These are phyloP conservation scores for Lagodon rhomboides DNA, from an alignment of 2,797 vertebrate genomes.

Conservation along the genomic window DNA sequence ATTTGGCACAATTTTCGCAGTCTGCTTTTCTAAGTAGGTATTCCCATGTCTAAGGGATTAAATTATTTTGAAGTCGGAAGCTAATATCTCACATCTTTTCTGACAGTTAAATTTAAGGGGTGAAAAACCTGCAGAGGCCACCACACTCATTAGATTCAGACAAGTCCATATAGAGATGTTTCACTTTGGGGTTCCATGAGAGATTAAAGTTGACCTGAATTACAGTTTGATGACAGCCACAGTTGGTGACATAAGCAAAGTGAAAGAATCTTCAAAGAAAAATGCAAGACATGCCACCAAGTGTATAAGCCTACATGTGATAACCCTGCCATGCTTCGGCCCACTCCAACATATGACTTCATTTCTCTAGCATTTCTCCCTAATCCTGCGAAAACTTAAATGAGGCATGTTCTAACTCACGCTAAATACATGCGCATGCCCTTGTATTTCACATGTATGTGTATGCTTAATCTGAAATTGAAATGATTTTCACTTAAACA, in stretches of 20 bases:
- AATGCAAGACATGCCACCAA: conserved; percentile 39
- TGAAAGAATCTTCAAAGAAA: conserved; percentile 67
- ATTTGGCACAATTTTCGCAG: not conserved
- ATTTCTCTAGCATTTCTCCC: conserved; percentile 2
- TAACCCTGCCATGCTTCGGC: conserved; percentile 31
- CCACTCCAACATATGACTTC: conserved; percentile 13
- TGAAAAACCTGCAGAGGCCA: conserved; percentile 28
- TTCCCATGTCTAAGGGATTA: not conserved
- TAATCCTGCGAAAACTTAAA: conserved; percentile 34
- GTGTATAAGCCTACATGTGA: conserved; percentile 45
- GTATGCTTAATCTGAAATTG: conserved; percentile 25
- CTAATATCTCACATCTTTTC: not conserved
- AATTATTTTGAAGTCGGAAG: not conserved
- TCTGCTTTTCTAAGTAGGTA: not conserved
- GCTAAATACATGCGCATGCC: conserved; percentile 14
- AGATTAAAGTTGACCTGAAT: conserved; percentile 61
- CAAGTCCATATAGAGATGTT: conserved; percentile 44
- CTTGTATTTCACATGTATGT: conserved; percentile 19
- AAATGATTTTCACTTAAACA: conserved; percentile 36
- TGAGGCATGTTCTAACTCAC: conserved; percentile 21
- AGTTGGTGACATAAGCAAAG: conserved; percentile 29
- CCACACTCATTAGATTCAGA: conserved; percentile 37
- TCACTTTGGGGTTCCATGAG: conserved; percentile 24
- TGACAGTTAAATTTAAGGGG: conserved; percentile 15
- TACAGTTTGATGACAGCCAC: conserved; percentile 44